Evolutionary conservation across 2,888 invertebrate genomes (phyloP).

Genomic region (Reticulitermes lucifugus): DNA sequence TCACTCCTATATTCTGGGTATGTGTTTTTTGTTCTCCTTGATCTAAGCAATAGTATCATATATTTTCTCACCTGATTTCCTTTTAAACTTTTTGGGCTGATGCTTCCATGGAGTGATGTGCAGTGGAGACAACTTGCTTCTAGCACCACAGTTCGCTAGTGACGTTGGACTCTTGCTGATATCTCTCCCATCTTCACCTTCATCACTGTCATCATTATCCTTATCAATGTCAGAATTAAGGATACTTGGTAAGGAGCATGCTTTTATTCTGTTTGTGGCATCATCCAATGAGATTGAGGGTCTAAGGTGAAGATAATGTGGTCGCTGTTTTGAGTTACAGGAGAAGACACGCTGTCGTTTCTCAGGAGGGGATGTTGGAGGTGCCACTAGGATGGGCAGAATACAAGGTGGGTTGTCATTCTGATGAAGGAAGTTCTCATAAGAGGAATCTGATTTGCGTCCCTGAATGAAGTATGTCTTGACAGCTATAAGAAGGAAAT

Average conservation of each 20-base stretch:
- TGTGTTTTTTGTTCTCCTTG: no score
- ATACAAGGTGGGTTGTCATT: conserved; percentile 11
- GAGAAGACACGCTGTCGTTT: conserved; percentile 62
- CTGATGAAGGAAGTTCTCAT: conserved; percentile 59
- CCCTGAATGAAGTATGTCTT: conserved; percentile 90
- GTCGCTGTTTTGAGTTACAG: conserved; percentile 59
- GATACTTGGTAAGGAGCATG: conserved; percentile 86
- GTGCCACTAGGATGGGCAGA: conserved; percentile 23
- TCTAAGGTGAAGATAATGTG: conserved; percentile 62
- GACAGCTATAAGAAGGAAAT: conserved; percentile 70
- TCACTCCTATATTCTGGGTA: no score
- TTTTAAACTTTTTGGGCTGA: conserved; percentile 9
- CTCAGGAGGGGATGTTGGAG: conserved; percentile 59
- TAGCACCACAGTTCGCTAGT: conserved; percentile 67
- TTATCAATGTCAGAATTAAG: conserved; percentile 78
- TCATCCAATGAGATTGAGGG: conserved; percentile 58
- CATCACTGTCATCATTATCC: conserved; percentile 55
- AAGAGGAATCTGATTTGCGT: conserved; percentile 70
- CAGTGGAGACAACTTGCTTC: conserved; percentile 60
- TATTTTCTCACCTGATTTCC: conserved; percentile 29
- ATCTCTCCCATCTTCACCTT: conserved; percentile 64
- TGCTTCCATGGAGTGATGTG: conserved; percentile 38
- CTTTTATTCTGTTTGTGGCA: conserved; percentile 64
- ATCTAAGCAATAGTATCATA: neutral
- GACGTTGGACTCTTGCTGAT: conserved; percentile 77